phyloP scores from a whole-genome alignment of 2,113 vertebrate species.

The Ciconia maguari region DNA sequence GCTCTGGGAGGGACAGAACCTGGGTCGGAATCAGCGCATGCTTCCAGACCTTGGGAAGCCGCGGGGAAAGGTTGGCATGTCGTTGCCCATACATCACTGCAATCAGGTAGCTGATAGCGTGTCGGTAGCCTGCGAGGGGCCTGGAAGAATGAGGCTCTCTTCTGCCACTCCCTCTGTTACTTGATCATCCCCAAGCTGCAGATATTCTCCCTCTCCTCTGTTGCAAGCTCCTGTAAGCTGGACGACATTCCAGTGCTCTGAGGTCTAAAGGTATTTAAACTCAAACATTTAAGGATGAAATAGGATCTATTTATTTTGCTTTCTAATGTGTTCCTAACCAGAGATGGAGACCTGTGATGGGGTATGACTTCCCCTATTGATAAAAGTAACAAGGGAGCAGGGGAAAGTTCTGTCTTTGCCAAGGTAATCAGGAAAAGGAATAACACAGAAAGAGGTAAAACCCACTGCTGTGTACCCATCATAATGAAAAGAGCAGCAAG shows the following conservation, averaged over 20 bases:
- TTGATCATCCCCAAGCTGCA: neutral
- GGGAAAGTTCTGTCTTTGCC: neutral
- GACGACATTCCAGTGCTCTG: neutral
- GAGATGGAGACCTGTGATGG: neutral
- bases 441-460: neutral
- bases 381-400: neutral
- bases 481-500: neutral
- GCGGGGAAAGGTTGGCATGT: rapidly evolving
- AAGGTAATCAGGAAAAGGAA: neutral
- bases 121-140: neutral
- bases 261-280: neutral
- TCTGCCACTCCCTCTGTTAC: neutral
- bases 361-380: neutral
- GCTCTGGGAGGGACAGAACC: neutral
- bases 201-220: neutral
- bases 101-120: neutral
- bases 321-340: neutral
- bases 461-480: neutral
- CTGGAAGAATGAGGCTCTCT: neutral
- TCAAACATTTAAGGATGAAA: neutral
- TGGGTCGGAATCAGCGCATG: rapidly evolving
- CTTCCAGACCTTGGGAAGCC: neutral
- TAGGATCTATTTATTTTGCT: neutral
- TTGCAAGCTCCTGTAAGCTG: neutral
- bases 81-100: neutral